Base-by-base conservation (phyloP, 2,113 vertebrate species). In the Passer domesticus region DNA sequence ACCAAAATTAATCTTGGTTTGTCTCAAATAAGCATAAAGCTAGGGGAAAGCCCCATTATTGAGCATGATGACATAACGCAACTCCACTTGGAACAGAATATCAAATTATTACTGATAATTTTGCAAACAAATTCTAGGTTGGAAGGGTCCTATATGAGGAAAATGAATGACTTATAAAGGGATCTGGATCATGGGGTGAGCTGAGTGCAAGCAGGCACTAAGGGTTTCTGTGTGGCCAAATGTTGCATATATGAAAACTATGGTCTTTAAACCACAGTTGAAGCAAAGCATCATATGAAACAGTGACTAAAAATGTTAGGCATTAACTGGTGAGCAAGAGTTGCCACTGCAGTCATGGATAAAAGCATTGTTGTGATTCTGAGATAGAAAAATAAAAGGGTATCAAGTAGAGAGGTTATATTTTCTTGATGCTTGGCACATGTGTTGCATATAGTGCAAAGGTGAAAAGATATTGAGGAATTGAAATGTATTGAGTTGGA, bases 11-110 rank as follows among this genome's bases (percentile, higher is more conserved):
- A 5, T 58, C 2, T 62, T 64, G 20, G 1, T 76, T 92, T 95
- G 28, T 52, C 52, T 80, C 28, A 75, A 72, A 33, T 50, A 67
- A 70, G n/a, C 58, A 33, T 74, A 62, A 73, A 67, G 6, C 15
- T 83, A 23, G 47, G 10, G 17, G 27, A 43, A 72, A 47, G 0
- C 0, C 8, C 25, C 14, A 9, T 11, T 55, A 13, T 9, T 64
- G 63, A 79, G 16, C 13, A 2, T n/a, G n/a, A 33, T 68, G 47
- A 27, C 15, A 1, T 69, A 23, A 21, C 66, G 25, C 19, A 83
- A 13, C n/a, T 95, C 55, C 13, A 35, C 20, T 80, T 79, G 28
- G 28, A 83, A 66, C 15, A 69, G 18, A 55, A 13, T 47, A 67
- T 74, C 6, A 39, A 46, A 43, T 91, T 46, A 46, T 67, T 58